Evolutionary conservation across 2,113 vertebrate genomes (phyloP), one percentile per base, ranked within the genome.

Genomic region (Sturnira hondurensis): DNA sequence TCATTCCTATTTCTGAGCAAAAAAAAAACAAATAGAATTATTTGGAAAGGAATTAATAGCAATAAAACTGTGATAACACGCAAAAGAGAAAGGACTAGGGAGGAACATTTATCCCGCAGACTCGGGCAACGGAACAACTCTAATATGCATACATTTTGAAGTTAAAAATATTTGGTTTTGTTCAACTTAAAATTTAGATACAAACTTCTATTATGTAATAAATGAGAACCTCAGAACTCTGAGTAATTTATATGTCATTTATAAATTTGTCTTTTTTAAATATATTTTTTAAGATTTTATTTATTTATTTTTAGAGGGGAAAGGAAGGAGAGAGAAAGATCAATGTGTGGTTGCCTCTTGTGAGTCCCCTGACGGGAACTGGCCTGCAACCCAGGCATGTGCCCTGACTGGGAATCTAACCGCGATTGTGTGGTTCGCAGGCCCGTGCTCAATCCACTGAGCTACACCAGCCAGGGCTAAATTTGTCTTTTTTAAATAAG

Each of bases 221-320:
- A 74, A 16, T 56, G 5, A 50, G 22, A 68, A 73, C 0, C 1
- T 50, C 13, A 36, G 10, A 82, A 70, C 19, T 16, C 1, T 73
- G 22, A 92, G 71, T 61, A 70, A 67, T 31, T 61, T 43, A 14
- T 36, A 1, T 4, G 4, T 84, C 36, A 84, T 56, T 78, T 82
- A 74, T n/a, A 93, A 90, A 86, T 56, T 81, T 92, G 31, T 33
- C 24, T 86, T 89, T 95, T 41, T 45, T 16, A 88, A 90, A 45
- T 36, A 81, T n/a, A n/a, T n/a, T n/a, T n/a, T n/a, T n/a, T n/a
- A n/a, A n/a, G n/a, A n/a, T n/a, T n/a, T n/a, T n/a, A n/a, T n/a
- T n/a, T n/a, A n/a, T n/a, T n/a, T n/a, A n/a, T n/a, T n/a, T n/a
- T n/a, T n/a, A n/a, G n/a, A n/a, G n/a, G n/a, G n/a, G n/a, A n/a